Base-by-base conservation (phyloP, 2,113 vertebrate species). In the Scytalopus superciliaris region DNA sequence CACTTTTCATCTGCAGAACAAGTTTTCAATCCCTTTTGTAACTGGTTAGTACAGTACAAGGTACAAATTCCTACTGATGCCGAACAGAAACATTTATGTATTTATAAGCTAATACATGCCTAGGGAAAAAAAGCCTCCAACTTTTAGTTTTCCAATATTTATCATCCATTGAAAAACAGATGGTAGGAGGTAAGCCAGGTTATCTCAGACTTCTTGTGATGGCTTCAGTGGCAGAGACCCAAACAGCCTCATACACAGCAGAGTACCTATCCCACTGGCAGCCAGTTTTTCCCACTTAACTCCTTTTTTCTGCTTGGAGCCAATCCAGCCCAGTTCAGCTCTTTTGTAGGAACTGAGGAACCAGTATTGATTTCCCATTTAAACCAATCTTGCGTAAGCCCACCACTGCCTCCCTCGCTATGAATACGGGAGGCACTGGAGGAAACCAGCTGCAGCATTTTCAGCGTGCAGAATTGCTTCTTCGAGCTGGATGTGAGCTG, bases 321-420 rank as follows among this genome's bases (percentile, higher is more conserved):
- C 57, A 55, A 55, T 96, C 95, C 97, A 98, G 63, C 40, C 76
- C 78, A 94, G 84, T 96, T 96, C 97, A 94, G 97, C 96, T 97
- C 95, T 97, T 97, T 94, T 96, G 95, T 95, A 96, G 96, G 92
- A 90, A n/a, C 85, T 62, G 89, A 96, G 95, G 97, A 97, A 96
- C 93, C 70, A 93, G 93, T 95, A 96, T 94, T 96, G 92, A 94
- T 97, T 97, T 97, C 94, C 94, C 96, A 97, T 97, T 96, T 96
- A 85, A 89, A 21, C 66, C 92, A 81, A 93, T 96, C 93, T 93
- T 70, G 86, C 27, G n/a, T 85, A 53, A 94, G 92, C 86, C 89
- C 56, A 92, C 84, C 87, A 10, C 75, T 95, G 86, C 94, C 96
- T 97, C 63, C 89, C 93, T 93, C 8, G 10, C 92, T 88, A 7